A percentile compares a stretch with the other conserved stretches of the same genome.
phyloP scores from a whole-genome alignment of 2,888 invertebrate species.

The Psococerastis gibbosa region DNA sequence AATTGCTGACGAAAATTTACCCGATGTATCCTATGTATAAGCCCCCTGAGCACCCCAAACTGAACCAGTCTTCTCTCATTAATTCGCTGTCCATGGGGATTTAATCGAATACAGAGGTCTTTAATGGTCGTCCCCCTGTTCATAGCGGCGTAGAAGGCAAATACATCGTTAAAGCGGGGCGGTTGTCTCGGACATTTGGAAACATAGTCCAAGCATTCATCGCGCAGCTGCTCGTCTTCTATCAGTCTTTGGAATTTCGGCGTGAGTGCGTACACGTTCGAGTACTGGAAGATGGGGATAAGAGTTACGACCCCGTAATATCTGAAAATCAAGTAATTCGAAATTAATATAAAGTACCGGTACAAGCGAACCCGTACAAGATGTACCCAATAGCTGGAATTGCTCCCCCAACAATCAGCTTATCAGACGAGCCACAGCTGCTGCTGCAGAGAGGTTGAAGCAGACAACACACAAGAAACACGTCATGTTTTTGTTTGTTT shows the following conservation, averaged over 20 bases:
- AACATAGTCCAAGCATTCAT: conserved; percentile 50
- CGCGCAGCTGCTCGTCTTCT: conserved; percentile 43
- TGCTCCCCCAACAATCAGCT: too few species aligned
- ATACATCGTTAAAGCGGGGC: conserved; percentile 48
- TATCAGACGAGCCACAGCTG: too few species aligned
- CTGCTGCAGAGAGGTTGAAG: too few species aligned
- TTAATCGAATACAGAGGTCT: conserved; percentile 51
- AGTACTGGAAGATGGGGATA: conserved; percentile 66
- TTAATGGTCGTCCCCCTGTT: conserved; percentile 56
- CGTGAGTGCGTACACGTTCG: conserved; percentile 67
- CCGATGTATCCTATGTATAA: conserved; percentile 66
- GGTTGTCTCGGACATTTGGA: conserved; percentile 43
- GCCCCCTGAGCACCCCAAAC: conserved; percentile 69
- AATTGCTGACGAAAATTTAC: too few species aligned
- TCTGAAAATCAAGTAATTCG: conserved; percentile 21
- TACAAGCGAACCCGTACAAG: too few species aligned
- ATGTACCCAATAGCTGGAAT: too few species aligned
- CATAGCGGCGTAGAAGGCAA: conserved; percentile 57
- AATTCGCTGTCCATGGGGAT: conserved; percentile 53
- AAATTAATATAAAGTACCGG: background rate
- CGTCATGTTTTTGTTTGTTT: too few species aligned
- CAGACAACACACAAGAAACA: too few species aligned
- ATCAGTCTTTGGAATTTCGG: conserved; percentile 49
- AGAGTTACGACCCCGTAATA: conserved; percentile 54
- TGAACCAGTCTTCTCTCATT: conserved; percentile 68